Percentiles rank a stretch among this genome's conserved stretches.
phyloP scores from a whole-genome alignment of 2,113 vertebrate genomes.

The Vidua macroura region DNA sequence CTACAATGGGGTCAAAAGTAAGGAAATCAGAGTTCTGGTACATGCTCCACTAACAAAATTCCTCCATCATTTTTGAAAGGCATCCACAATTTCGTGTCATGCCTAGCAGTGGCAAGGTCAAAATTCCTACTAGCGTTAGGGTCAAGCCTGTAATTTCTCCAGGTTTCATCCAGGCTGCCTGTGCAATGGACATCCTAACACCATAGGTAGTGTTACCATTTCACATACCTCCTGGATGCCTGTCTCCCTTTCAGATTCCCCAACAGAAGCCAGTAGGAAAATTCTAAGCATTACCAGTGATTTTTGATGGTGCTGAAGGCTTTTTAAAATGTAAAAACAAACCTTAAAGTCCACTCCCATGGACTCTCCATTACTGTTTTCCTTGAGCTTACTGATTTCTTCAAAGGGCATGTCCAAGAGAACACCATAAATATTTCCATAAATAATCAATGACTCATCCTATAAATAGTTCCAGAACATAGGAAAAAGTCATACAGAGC shows the following conservation, averaged over 20 bases:
- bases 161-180: neutral
- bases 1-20: neutral
- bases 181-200: neutral
- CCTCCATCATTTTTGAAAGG: neutral
- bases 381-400: neutral
- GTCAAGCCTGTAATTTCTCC: neutral
- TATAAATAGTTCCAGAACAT: slow-evolving; percentile 23
- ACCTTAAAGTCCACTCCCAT: neutral
- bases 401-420: neutral
- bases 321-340: slow-evolving; percentile 7
- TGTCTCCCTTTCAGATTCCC: neutral
- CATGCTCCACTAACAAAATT: neutral
- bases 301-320: neutral
- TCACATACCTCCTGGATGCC: neutral
- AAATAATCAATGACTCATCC: slow-evolving; percentile 20
- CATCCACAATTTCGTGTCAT: neutral
- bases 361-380: neutral
- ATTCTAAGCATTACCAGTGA: neutral
- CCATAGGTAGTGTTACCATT: neutral
- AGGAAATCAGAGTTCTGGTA: neutral
- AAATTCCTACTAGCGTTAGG: neutral
- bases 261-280: neutral
- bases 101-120: neutral
- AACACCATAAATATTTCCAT: slow-evolving; percentile 9
- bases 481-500: neutral